Base-by-base conservation (phyloP, 2,888 invertebrate species). In the Lysandra coridon region DNA sequence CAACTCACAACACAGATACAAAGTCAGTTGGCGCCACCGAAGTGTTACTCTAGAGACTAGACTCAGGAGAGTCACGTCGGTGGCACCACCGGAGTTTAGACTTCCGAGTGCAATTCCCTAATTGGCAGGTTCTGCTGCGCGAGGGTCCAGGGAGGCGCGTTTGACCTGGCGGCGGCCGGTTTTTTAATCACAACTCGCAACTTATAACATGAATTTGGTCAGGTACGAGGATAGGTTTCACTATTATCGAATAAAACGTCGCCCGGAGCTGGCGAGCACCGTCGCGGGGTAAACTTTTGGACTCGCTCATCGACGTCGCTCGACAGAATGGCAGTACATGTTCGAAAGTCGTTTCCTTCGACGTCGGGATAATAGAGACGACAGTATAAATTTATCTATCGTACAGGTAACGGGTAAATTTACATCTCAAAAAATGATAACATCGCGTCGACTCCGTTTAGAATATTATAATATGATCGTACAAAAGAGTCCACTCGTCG, bases 401-500 rank as follows among this genome's bases (percentile, higher is more conserved):
- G 87, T 90, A 89, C 86, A 37, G 33, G 90, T 92, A 93, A 89
- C 84, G 87, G 91, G 93, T 92, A 93, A 93, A 92, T 91, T 91
- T 92, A 92, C 89, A 92, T 92, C 92, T 92, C 92, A 93, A 92
- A 92, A 69, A 93, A 90, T 91, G 91, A 91, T 93, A 92, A 91
- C 90, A 88, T 89, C 89, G 4, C 91, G 87, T 84, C 85, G 89
- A 88, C 91, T 89, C 80, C 57, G 53, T 78, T 80, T 40, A 80
- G 80, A 89, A 91, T 91, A 92, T 86, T 37, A 69, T 69, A 69
- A 69, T 69, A 33, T 69, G 69, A 37, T 69, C 33, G 33, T 69
- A 69, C 33, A 86, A 92, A 92, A 92, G 83, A 83, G 88, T 84
- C 83, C 84, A 85, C 81, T 85, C 81, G 86, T 85, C 80, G 79